Percentiles rank a stretch among this genome's conserved stretches.
Conservation (phyloP, 2,888 invertebrate genomes). For the Polyommatus icarus region DNA sequence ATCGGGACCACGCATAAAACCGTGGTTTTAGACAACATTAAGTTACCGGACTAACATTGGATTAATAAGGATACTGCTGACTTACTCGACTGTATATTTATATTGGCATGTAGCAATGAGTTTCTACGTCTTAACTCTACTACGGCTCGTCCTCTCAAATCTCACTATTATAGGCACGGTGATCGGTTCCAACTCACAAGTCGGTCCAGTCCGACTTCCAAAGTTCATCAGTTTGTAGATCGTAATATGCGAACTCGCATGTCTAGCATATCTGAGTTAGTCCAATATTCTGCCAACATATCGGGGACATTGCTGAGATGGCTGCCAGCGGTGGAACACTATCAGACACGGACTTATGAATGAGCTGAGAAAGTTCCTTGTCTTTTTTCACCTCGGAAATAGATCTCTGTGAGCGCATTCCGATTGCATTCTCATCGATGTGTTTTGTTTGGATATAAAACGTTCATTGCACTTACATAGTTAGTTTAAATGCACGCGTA, state of each 20-base stretch:
- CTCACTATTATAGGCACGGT: background rate
- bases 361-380: background rate
- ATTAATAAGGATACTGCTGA: too few relatives aligned
- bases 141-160: too few relatives aligned
- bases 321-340: background rate
- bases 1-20: background rate
- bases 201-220: background rate
- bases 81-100: too few relatives aligned
- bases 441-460: background rate
- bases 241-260: background rate
- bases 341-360: background rate
- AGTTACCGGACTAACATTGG: too few relatives aligned
- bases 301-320: background rate
- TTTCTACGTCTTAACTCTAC: too few relatives aligned
- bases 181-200: background rate
- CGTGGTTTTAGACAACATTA: background rate
- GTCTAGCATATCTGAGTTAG: slow-evolving; percentile 11
- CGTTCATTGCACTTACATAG: background rate
- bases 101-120: too few relatives aligned
- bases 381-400: background rate
- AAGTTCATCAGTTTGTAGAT: background rate
- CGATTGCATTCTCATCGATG: background rate
- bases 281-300: background rate
- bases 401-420: slow-evolving; percentile 1
- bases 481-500: too few relatives aligned